Evolutionary conservation across 2,113 vertebrate genomes (phyloP).

Genomic region (Otocyon megalotis): DNA sequence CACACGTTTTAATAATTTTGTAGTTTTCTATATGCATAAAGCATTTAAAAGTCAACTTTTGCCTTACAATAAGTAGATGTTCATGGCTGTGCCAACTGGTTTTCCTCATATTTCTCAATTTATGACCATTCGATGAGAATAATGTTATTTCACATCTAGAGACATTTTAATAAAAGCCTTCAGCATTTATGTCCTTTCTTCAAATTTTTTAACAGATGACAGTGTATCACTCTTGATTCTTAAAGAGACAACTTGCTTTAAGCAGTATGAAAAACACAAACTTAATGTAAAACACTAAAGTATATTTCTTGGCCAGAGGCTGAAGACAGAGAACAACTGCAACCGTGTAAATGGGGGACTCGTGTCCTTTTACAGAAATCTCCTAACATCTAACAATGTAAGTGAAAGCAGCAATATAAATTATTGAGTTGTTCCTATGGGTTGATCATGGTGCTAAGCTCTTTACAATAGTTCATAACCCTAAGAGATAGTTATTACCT

Average conservation of each 20-base stretch:
- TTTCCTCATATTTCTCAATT: slow-evolving; percentile 68
- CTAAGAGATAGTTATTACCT: slow-evolving; percentile 2
- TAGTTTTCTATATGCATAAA: slow-evolving; percentile 3
- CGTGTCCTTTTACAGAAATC: not conserved
- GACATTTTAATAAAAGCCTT: slow-evolving; percentile 79
- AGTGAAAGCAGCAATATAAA: not conserved
- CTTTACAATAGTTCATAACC: not conserved
- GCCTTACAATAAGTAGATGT: slow-evolving; percentile 27
- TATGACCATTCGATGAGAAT: slow-evolving; percentile 69
- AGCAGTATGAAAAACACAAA: slow-evolving; percentile 55
- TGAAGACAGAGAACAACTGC: not conserved
- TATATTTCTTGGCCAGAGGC: slow-evolving; percentile 54
- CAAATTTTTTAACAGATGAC: slow-evolving; percentile 78
- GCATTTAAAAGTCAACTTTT: slow-evolving; percentile 67
- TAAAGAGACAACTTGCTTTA: slow-evolving; percentile 72
- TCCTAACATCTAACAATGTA: slow-evolving; percentile 41
- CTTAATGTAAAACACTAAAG: slow-evolving; percentile 70
- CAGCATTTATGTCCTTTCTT: slow-evolving; percentile 66
- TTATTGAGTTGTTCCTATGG: slow-evolving; percentile 34
- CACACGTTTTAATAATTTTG: slow-evolving; percentile 51
- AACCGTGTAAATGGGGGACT: not conserved
- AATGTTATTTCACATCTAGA: slow-evolving; percentile 75
- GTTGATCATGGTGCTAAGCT: not conserved
- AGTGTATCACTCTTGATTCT: slow-evolving; percentile 70
- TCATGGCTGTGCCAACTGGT: slow-evolving; percentile 57